phyloP scores from a whole-genome alignment of 2,797 vertebrate genomes.

The Balearica regulorum region DNA sequence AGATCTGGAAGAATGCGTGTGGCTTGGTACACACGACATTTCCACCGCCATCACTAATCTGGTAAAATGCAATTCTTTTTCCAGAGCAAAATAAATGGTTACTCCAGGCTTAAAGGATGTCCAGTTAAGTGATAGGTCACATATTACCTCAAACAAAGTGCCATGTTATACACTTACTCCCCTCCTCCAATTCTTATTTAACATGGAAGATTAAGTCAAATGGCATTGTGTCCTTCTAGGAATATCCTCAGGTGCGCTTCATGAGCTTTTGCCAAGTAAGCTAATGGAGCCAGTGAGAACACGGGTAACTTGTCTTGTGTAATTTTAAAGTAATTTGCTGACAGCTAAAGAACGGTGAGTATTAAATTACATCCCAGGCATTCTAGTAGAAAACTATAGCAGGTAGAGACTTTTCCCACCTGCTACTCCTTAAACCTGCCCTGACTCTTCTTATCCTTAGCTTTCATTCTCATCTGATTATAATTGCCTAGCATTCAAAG shows the following conservation, averaged over 20 bases:
- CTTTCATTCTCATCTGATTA: background rate
- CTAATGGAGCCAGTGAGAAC: background rate
- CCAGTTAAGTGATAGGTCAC: background rate
- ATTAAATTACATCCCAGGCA: background rate
- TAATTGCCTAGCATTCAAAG: background rate
- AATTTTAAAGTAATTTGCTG: constrained; percentile 10
- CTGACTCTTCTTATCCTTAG: background rate
- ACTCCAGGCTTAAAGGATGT: background rate
- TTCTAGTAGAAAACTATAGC: background rate
- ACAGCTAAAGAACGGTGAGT: background rate
- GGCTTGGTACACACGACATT: background rate
- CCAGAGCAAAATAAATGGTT: background rate
- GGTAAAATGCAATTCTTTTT: background rate
- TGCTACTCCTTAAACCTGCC: background rate
- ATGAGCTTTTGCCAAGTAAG: background rate
- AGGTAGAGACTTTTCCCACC: background rate
- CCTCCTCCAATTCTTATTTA: background rate
- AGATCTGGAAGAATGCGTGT: background rate
- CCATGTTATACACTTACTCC: background rate
- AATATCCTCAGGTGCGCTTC: background rate
- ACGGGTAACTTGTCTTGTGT: background rate
- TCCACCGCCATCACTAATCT: background rate
- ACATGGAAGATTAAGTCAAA: background rate
- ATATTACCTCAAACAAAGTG: background rate
- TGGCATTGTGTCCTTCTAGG: background rate